These are phyloP conservation scores for Daboia siamensis DNA, from an alignment of 2,113 vertebrate species.

Conservation along the genomic window DNA sequence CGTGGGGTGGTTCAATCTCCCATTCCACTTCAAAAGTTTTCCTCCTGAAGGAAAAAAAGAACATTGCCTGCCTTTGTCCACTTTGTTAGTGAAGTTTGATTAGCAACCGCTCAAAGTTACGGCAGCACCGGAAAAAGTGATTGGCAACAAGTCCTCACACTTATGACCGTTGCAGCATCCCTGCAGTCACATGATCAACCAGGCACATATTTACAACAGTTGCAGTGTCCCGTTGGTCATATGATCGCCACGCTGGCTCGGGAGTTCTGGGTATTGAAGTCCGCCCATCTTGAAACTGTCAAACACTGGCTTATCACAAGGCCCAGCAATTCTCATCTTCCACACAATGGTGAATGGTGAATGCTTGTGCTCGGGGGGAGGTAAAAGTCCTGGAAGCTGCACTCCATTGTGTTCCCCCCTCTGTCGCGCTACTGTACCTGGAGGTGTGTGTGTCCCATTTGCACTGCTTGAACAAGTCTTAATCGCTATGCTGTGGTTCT, in stretches of 20 bases:
- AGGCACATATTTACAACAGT: too few relatives aligned
- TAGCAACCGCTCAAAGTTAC: neutral
- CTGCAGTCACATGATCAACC: too few relatives aligned
- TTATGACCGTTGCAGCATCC: neutral
- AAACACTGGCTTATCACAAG: neutral
- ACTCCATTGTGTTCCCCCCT: neutral
- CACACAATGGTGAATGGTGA: neutral
- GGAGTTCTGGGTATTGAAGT: too few relatives aligned
- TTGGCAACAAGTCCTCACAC: neutral
- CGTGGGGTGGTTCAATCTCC: too few relatives aligned
- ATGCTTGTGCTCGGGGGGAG: neutral
- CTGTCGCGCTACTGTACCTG: conserved; percentile 11
- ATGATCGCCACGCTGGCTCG: too few relatives aligned
- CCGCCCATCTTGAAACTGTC: too few relatives aligned
- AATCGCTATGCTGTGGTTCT: conserved; percentile 16
- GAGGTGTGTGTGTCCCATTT: neutral
- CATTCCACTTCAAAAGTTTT: too few relatives aligned
- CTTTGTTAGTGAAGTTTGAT: too few relatives aligned
- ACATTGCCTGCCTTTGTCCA: too few relatives aligned
- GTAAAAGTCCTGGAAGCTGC: neutral
- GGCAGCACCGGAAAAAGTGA: too few relatives aligned
- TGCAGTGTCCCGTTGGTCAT: too few relatives aligned
- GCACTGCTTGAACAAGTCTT: conserved; percentile 10
- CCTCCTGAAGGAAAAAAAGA: too few relatives aligned
- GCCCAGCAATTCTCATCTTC: neutral